A percentile compares a stretch with the other conserved stretches of the same genome.
Evolutionary conservation across 2,797 vertebrate species (phyloP).

Genomic region (Chloroceryle inda): DNA sequence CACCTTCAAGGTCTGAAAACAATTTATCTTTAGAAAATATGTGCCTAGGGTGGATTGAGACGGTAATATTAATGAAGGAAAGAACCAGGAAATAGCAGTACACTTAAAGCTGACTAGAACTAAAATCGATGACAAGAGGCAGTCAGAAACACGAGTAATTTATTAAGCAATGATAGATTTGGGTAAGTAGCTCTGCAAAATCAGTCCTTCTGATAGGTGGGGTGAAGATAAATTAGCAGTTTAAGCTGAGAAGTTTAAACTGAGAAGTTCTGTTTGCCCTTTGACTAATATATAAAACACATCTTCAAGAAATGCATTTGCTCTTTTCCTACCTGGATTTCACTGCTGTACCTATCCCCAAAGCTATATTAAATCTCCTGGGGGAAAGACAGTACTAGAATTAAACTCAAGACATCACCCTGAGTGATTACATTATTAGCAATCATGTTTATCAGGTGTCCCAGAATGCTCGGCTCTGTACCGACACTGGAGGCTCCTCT

Average conservation of each 20-base stretch:
- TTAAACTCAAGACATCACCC: background rate
- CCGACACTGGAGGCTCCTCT: background rate
- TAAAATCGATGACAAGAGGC: slow-evolving; percentile 44
- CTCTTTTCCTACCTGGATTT: background rate
- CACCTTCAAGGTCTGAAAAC: slow-evolving; percentile 48
- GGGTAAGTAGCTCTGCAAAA: slow-evolving; percentile 20
- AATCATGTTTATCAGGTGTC: background rate
- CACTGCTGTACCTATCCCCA: background rate
- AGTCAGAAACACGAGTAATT: slow-evolving; percentile 63
- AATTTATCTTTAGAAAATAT: slow-evolving; percentile 53
- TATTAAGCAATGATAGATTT: slow-evolving; percentile 59
- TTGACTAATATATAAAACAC: background rate
- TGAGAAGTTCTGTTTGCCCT: background rate
- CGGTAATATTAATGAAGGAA: slow-evolving; percentile 58
- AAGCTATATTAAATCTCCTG: background rate
- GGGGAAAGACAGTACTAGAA: background rate
- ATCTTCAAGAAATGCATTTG: background rate
- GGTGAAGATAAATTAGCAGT: slow-evolving; percentile 8
- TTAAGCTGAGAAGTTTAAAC: background rate
- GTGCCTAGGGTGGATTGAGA: background rate
- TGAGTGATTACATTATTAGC: background rate
- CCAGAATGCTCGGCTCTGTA: background rate
- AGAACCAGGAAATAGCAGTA: slow-evolving; percentile 8
- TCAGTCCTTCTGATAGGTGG: background rate
- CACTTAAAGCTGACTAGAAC: slow-evolving; percentile 27